Evolutionary conservation across 2,113 vertebrate species (phyloP).

Genomic region (Silurus glanis): DNA sequence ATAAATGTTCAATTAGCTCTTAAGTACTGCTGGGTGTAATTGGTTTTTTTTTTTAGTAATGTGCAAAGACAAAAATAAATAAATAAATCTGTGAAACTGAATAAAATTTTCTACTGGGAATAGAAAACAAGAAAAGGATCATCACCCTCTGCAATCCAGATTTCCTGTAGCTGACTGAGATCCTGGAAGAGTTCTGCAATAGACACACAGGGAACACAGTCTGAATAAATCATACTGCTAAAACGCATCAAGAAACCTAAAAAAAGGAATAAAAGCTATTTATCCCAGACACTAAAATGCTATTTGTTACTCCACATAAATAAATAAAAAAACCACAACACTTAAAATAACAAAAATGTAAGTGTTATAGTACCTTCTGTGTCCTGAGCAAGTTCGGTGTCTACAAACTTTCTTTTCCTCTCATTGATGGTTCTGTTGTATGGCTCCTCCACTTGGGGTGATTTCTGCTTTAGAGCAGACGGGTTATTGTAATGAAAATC

Average conservation of each 20-base stretch:
- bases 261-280: not conserved
- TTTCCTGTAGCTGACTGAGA: constrained; percentile 95
- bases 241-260: not conserved
- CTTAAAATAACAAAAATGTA: not conserved
- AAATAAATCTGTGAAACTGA: not conserved
- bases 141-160: constrained; percentile 94
- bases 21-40: not conserved
- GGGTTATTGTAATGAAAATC: not conserved
- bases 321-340: not conserved
- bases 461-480: constrained; percentile 59
- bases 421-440: constrained; percentile 76
- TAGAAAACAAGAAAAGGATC: constrained; percentile 34
- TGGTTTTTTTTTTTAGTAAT: not conserved
- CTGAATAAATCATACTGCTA: not conserved
- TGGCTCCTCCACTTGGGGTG: constrained; percentile 77
- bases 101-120: not conserved
- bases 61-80: not conserved
- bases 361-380: constrained; percentile 82
- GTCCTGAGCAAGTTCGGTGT: constrained; percentile 92
- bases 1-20: not conserved
- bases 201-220: not conserved
- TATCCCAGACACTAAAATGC: not conserved
- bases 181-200: constrained; percentile 93
- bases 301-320: not conserved
- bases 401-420: constrained; percentile 92